phyloP scores from a whole-genome alignment of 2,797 vertebrate genomes.

The Phataginus tetradactyla region DNA sequence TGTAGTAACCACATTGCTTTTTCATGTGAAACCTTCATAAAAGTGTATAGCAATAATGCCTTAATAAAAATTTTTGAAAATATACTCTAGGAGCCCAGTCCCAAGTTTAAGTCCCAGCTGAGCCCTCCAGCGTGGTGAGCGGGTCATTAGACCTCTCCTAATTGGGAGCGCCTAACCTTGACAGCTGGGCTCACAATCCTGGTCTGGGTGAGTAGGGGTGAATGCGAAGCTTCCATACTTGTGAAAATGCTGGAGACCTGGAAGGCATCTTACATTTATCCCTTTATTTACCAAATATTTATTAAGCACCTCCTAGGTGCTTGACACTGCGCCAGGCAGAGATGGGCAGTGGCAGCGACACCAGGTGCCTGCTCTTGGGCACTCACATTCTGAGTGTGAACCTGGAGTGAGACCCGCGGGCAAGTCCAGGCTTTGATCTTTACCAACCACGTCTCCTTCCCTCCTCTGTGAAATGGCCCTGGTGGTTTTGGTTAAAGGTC shows the following conservation, averaged over 20 bases:
- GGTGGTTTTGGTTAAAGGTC: neutral
- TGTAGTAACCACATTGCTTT: too few relatives aligned
- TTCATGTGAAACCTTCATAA: too few relatives aligned
- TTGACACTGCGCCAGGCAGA: fast-evolving
- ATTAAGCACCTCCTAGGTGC: neutral
- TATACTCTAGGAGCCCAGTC: neutral
- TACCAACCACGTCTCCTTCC: too few relatives aligned
- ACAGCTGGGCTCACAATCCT: neutral
- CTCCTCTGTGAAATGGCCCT: too few relatives aligned
- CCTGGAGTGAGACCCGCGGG: neutral
- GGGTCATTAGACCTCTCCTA: neutral
- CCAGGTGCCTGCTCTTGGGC: neutral
- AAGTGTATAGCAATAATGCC: too few relatives aligned
- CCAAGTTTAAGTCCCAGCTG: neutral
- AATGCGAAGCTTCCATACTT: neutral
- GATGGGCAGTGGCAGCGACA: neutral
- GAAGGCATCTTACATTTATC: too few relatives aligned
- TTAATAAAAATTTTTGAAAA: neutral
- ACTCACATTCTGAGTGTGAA: too few relatives aligned
- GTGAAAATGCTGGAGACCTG: neutral
- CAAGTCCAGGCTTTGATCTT: neutral
- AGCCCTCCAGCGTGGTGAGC: neutral
- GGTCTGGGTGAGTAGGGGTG: neutral
- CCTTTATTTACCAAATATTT: neutral
- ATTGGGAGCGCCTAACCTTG: neutral